Conservation (phyloP, 2,113 vertebrate species). For the Gadus chalcogrammus region DNA sequence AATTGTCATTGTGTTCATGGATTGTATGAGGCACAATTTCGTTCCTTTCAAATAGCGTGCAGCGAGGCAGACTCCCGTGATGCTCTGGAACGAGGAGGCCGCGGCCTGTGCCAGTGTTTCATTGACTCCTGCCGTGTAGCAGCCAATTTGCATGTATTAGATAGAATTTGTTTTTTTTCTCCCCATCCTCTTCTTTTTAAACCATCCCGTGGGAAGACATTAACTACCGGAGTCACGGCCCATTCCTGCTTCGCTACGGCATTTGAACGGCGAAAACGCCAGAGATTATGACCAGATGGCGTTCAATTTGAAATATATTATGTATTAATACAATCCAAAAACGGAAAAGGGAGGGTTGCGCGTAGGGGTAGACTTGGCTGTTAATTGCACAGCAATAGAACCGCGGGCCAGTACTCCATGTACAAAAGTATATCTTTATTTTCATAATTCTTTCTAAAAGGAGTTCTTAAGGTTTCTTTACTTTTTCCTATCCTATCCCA, state of each 20-base stretch:
- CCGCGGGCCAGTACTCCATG: not conserved
- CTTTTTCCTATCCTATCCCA: not conserved
- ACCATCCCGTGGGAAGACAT: not conserved
- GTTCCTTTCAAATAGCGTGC: no score
- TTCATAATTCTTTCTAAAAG: not conserved
- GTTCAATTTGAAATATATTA: slow-evolving; percentile 12
- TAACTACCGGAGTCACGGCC: not conserved
- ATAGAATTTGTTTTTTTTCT: not conserved
- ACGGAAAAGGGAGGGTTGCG: no score
- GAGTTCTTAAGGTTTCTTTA: not conserved
- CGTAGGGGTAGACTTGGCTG: no score
- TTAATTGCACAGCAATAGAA: not conserved
- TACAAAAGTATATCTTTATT: not conserved
- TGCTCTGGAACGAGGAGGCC: not conserved
- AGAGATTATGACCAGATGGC: not conserved
- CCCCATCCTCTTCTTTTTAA: not conserved
- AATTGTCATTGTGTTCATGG: no score
- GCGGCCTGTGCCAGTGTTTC: not conserved
- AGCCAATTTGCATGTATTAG: not conserved
- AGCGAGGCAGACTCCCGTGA: no score
- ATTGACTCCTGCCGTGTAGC: not conserved
- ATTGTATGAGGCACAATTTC: no score
- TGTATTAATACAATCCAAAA: not conserved
- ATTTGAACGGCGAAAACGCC: not conserved
- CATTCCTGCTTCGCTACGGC: not conserved